Percentiles rank a stretch among this genome's conserved stretches.
Conservation (phyloP, 2,888 invertebrate species). For the Diplolepis rosae region DNA sequence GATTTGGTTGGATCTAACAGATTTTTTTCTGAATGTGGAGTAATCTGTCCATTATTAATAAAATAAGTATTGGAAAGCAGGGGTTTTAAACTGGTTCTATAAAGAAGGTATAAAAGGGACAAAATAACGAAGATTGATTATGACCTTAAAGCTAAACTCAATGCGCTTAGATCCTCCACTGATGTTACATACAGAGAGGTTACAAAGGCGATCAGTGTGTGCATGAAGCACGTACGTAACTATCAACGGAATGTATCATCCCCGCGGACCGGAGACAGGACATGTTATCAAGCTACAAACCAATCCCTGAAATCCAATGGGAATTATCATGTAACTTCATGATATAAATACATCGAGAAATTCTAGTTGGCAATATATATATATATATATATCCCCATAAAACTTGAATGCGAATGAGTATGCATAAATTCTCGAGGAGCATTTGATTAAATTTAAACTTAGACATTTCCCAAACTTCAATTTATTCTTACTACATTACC, state of each 20-base stretch:
- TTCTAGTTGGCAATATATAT: constrained; percentile 34
- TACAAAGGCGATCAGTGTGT: constrained; percentile 33
- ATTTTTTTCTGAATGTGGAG: no score
- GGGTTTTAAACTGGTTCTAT: no score
- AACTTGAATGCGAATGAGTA: constrained; percentile 2
- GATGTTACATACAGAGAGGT: background rate
- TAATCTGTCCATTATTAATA: no score
- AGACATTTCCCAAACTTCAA: background rate
- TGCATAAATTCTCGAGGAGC: background rate
- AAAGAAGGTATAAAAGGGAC: no score
- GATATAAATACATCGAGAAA: constrained; percentile 57
- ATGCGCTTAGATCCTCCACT: background rate
- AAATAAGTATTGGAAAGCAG: no score
- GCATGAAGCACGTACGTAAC: constrained; percentile 34
- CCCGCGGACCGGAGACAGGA: constrained; percentile 49
- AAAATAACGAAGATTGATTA: background rate
- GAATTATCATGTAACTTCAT: constrained; percentile 61
- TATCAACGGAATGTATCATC: constrained; percentile 61
- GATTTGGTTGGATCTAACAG: no score
- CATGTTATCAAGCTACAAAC: constrained; percentile 55
- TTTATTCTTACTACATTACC: background rate
- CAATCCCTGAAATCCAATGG: constrained; percentile 57
- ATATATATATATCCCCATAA: background rate
- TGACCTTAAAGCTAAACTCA: background rate
- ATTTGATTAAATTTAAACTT: background rate